Conservation (phyloP, 2,797 vertebrate species). For the Aselliscus stoliczkanus region DNA sequence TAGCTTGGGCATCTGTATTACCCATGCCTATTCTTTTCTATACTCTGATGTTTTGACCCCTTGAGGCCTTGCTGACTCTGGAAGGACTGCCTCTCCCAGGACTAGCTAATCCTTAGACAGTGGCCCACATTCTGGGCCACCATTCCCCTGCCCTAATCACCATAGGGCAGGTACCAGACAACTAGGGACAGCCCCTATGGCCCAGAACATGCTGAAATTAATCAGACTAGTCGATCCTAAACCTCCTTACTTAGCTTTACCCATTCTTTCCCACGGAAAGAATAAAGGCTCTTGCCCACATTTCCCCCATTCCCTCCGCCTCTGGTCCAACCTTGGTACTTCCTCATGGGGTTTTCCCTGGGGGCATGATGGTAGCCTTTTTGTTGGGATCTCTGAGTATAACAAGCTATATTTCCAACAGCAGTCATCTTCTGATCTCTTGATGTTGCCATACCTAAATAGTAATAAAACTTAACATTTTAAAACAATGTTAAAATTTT, state of each 20-base stretch:
- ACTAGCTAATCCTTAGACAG: background rate
- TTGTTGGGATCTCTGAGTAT: background rate
- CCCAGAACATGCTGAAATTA: background rate
- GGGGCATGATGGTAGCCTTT: no score
- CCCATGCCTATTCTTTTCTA: background rate
- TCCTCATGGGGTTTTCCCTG: rapidly evolving
- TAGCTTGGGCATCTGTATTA: background rate
- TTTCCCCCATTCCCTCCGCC: background rate
- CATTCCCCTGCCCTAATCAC: background rate
- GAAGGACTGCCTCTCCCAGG: background rate
- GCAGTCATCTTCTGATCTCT: background rate
- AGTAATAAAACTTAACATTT: background rate
- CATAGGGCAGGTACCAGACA: background rate
- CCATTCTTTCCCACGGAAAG: background rate
- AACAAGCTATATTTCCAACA: background rate
- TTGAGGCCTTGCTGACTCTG: no score
- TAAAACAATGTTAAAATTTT: background rate
- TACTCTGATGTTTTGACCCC: background rate
- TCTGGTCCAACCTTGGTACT: background rate
- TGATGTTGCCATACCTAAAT: background rate
- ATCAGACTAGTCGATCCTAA: no score
- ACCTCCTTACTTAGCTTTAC: no score
- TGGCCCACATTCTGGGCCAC: background rate
- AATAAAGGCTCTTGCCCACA: background rate
- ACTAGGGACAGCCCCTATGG: no score